Percentiles rank a stretch among this genome's conserved stretches.
Conservation (phyloP, 2,888 invertebrate species). For the Dinocampus coccinellae region DNA sequence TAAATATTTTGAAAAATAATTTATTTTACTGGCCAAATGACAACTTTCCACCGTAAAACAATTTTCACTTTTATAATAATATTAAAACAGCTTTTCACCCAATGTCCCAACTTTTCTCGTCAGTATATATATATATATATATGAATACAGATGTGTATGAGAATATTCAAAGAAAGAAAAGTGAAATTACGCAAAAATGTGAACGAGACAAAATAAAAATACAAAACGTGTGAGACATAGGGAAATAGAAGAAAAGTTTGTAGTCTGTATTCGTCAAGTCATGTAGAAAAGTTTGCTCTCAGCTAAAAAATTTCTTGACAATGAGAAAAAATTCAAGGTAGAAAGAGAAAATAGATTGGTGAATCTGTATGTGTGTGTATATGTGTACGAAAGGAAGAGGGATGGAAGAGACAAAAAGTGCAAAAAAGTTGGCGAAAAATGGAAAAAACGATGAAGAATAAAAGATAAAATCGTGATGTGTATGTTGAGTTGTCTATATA, state of each 20-base stretch:
- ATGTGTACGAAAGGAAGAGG: no score
- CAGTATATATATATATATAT: background rate
- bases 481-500: background rate
- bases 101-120: background rate
- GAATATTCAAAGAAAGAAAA: slow-evolving; percentile 3
- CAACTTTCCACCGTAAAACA: background rate
- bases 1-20: background rate
- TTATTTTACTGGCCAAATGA: background rate
- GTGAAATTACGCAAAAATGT: background rate
- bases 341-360: background rate
- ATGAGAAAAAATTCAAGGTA: background rate
- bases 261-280: slow-evolving; percentile 14
- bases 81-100: background rate
- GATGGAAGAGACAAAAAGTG: no score
- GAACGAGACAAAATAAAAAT: background rate
- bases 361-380: no score
- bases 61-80: slow-evolving; percentile 1
- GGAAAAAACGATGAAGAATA: slow-evolving; percentile 3
- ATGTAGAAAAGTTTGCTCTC: slow-evolving; percentile 31
- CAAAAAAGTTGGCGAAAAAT: no score
- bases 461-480: background rate
- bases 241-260: background rate
- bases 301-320: slow-evolving; percentile 5
- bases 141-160: no score
- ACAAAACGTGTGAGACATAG: background rate